phyloP scores from a whole-genome alignment of 2,113 vertebrate genomes.

The Eira barbara region DNA sequence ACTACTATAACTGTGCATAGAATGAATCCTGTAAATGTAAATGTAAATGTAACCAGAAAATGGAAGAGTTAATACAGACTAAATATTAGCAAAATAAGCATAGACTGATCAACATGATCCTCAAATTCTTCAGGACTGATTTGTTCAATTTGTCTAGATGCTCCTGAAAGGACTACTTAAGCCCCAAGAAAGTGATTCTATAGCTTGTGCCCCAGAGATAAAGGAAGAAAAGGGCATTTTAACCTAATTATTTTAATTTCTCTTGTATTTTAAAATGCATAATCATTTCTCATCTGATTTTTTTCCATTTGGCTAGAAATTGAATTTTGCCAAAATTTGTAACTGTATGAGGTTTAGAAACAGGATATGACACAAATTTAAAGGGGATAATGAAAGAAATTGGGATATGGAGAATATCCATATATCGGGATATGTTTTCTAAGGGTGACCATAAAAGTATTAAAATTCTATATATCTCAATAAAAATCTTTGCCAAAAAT shows the following conservation, averaged over 20 bases:
- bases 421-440: not conserved
- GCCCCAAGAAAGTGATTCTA: not conserved
- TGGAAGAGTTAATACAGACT: not conserved
- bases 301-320: constrained; percentile 29
- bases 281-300: constrained; percentile 27
- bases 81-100: not conserved
- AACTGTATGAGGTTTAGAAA: not conserved
- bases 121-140: constrained; percentile 1
- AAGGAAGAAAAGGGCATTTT: not conserved
- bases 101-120: not conserved
- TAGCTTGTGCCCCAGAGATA: not conserved
- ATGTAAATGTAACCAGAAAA: not conserved
- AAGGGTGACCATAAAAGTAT: not conserved
- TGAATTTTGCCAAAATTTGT: constrained; percentile 7
- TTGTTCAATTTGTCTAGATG: not conserved
- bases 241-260: constrained; percentile 46
- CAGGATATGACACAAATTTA: not conserved
- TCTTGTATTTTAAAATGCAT: constrained; percentile 42
- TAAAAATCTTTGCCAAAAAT: constrained; percentile 2
- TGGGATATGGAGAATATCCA: not conserved
- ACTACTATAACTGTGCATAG: not conserved
- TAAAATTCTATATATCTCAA: not conserved
- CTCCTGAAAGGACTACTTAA: constrained; percentile 16
- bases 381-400: not conserved
- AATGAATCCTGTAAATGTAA: not conserved